Conservation (phyloP, 2,888 invertebrate genomes). For the Melanostoma mellinum region DNA sequence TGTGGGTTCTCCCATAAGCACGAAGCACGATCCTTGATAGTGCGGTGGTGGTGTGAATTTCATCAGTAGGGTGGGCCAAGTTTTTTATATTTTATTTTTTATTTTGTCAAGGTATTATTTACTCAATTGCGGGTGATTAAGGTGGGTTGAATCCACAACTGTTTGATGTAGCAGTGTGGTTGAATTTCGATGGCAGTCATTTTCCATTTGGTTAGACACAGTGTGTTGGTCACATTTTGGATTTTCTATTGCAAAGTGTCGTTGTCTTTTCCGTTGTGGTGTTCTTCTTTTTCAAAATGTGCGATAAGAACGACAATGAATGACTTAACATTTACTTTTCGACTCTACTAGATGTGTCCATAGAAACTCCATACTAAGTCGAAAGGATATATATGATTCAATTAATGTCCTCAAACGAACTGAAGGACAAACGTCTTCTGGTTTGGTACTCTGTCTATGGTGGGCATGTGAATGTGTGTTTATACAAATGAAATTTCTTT, state of each 20-base stretch:
- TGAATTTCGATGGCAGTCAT: conserved; percentile 47
- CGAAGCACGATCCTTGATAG: conserved; percentile 11
- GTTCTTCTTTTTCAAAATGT: conserved; percentile 32
- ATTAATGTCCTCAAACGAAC: conserved; percentile 51
- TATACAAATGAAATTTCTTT: conserved; percentile 23
- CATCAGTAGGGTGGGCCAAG: neutral
- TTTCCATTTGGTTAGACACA: conserved; percentile 54
- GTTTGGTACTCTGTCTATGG: neutral
- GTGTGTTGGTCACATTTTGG: conserved; percentile 21
- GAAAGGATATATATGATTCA: conserved; percentile 54
- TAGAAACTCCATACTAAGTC: neutral
- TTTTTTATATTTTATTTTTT: neutral
- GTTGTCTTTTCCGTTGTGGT: neutral
- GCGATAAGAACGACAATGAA: conserved; percentile 59
- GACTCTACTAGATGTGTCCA: conserved; percentile 8
- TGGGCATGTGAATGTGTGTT: neutral
- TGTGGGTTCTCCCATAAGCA: conserved; percentile 14
- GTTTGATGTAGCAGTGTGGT: conserved; percentile 1
- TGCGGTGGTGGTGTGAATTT: conserved; percentile 17
- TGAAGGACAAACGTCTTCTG: conserved; percentile 34
- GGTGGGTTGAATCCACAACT: conserved; percentile 59
- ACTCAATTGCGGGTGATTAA: conserved; percentile 64
- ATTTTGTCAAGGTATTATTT: conserved; percentile 57
- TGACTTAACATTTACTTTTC: conserved; percentile 49
- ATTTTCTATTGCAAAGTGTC: neutral